phyloP scores from a whole-genome alignment of 2,113 vertebrate species.

The Alethe castanea region DNA sequence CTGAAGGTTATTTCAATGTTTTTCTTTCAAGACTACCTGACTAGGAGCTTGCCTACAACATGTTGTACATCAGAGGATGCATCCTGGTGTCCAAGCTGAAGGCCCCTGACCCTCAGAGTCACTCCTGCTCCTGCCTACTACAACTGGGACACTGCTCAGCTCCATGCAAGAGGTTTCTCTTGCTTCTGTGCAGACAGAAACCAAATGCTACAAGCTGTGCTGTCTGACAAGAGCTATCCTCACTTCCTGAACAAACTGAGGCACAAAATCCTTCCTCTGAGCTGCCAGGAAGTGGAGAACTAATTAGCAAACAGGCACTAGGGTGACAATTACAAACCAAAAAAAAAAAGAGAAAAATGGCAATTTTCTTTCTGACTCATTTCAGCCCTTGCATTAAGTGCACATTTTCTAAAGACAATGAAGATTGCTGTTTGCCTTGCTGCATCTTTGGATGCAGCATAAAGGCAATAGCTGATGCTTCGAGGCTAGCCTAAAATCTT shows the following conservation, averaged over 20 bases:
- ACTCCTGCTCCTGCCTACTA: background rate
- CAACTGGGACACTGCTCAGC: background rate
- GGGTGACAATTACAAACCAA: background rate
- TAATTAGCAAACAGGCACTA: conserved; percentile 17
- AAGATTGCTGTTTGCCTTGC: background rate
- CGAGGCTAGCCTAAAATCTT: background rate
- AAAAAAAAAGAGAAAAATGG: background rate
- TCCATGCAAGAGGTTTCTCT: background rate
- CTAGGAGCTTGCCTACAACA: background rate
- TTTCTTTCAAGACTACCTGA: background rate
- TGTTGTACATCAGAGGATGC: background rate
- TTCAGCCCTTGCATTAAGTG: background rate
- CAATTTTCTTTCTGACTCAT: conserved; percentile 25
- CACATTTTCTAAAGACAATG: background rate
- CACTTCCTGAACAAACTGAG: background rate
- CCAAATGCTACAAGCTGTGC: background rate
- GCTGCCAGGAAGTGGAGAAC: background rate
- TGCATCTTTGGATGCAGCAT: background rate
- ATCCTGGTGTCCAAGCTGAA: background rate
- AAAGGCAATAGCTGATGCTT: background rate
- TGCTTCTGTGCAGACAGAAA: background rate
- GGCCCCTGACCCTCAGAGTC: background rate
- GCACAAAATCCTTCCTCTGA: background rate
- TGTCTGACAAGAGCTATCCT: background rate
- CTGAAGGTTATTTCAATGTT: background rate